These are phyloP conservation scores for Trichonephila clavata DNA, from an alignment of 1,140 invertebrate species.

Conservation along the genomic window DNA sequence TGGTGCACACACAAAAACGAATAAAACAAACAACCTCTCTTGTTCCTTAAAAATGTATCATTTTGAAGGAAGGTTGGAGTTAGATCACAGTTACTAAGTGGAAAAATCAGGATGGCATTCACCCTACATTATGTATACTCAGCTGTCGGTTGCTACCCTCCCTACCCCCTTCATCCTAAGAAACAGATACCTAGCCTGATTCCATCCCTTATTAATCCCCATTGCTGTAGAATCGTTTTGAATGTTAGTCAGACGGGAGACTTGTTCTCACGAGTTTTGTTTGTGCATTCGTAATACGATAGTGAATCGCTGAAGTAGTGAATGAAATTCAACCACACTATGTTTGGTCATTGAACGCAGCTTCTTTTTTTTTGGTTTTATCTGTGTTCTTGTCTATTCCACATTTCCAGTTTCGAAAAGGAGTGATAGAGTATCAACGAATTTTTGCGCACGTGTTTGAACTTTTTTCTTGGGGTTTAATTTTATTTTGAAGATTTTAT, in stretches of 20 bases:
- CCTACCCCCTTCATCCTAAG: background rate
- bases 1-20: no score
- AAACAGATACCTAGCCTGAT: constrained; percentile 34
- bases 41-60: no score
- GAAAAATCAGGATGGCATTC: constrained; percentile 37
- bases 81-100: background rate
- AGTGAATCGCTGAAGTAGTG: constrained; percentile 25
- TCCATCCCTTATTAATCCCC: background rate
- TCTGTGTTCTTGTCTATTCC: background rate
- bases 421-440: background rate
- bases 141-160: constrained; percentile 27
- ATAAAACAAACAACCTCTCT: no score
- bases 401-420: background rate
- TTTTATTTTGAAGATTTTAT: no score
- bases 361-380: background rate
- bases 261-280: constrained; percentile 26
- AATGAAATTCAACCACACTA: constrained; percentile 7
- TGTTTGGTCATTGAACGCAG: constrained; percentile 34
- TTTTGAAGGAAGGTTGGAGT: background rate
- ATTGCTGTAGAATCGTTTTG: background rate
- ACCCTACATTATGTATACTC: constrained; percentile 1
- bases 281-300: constrained; percentile 18
- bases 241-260: background rate
- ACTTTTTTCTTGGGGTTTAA: background rate
- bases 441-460: background rate